Conservation (phyloP, 1,140 invertebrate genomes). For the Drosophila subpulchrella region DNA sequence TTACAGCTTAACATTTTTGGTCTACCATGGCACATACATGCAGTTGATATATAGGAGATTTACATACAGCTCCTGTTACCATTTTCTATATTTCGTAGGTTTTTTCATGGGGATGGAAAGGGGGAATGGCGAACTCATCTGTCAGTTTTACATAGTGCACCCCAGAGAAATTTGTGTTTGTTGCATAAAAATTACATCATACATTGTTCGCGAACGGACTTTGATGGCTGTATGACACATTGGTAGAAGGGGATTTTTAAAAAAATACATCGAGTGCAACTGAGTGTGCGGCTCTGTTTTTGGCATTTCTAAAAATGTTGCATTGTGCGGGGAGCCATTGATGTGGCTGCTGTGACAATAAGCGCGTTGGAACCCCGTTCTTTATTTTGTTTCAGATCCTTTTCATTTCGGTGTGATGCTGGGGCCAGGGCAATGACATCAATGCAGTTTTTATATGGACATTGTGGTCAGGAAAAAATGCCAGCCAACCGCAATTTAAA, state of each 20-base stretch:
- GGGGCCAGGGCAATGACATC: slow-evolving; percentile 59
- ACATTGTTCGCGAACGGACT: slow-evolving; percentile 74
- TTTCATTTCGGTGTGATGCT: neutral
- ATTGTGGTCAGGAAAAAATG: slow-evolving; percentile 40
- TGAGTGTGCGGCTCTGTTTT: slow-evolving; percentile 60
- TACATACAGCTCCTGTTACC: slow-evolving; percentile 12
- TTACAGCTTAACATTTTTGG: slow-evolving; percentile 41
- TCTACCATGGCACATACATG: slow-evolving; percentile 13
- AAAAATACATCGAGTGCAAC: slow-evolving; percentile 40
- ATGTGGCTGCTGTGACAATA: slow-evolving; percentile 74
- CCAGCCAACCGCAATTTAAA: slow-evolving; percentile 29
- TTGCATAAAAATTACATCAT: slow-evolving; percentile 79
- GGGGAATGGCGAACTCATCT: slow-evolving; percentile 59
- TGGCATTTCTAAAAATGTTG: slow-evolving; percentile 77
- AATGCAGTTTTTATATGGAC: slow-evolving; percentile 57
- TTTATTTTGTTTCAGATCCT: slow-evolving; percentile 20
- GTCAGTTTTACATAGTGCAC: slow-evolving; percentile 80
- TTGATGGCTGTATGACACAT: slow-evolving; percentile 73
- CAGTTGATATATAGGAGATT: slow-evolving; percentile 27
- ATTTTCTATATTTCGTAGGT: slow-evolving; percentile 38
- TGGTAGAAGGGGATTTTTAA: neutral
- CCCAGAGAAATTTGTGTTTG: slow-evolving; percentile 79
- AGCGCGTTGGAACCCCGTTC: slow-evolving; percentile 53
- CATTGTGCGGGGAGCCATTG: slow-evolving; percentile 65
- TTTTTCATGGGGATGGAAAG: slow-evolving; percentile 3